Percentiles rank a stretch among this genome's conserved stretches.
phyloP scores from a whole-genome alignment of 2,113 vertebrate genomes.

The Melozone crissalis region DNA sequence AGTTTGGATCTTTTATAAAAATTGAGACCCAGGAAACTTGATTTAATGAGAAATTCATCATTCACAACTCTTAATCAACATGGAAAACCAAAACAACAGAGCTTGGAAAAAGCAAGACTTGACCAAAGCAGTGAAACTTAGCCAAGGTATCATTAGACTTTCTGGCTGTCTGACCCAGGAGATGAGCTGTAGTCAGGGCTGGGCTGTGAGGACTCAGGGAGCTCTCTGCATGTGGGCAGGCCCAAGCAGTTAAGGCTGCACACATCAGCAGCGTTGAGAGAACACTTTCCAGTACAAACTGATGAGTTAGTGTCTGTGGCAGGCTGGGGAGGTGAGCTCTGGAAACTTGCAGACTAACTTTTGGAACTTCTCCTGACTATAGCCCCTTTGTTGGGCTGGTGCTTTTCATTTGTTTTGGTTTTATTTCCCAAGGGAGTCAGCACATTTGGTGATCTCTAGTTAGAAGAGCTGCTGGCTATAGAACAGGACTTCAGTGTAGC shows the following conservation, averaged over 20 bases:
- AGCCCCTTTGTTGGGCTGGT: not conserved
- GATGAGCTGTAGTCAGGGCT: not conserved
- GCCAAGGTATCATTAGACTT: not conserved
- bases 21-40: not conserved
- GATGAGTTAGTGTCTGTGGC: not conserved
- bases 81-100: not conserved
- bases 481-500: not conserved
- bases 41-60: not conserved
- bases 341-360: not conserved
- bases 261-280: not conserved
- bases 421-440: not conserved
- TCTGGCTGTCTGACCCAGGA: not conserved
- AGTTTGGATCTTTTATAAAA: not conserved
- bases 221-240: not conserved
- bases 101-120: not conserved
- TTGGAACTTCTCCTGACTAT: not conserved
- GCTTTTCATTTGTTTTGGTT: fast-evolving
- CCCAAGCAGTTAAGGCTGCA: not conserved
- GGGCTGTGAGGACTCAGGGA: not conserved
- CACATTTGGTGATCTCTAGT: not conserved
- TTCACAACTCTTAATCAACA: not conserved
- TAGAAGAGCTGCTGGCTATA: not conserved
- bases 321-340: not conserved
- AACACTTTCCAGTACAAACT: not conserved
- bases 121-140: not conserved